Conservation (phyloP, 2,888 invertebrate species). For the Andricus quercusramuli region DNA sequence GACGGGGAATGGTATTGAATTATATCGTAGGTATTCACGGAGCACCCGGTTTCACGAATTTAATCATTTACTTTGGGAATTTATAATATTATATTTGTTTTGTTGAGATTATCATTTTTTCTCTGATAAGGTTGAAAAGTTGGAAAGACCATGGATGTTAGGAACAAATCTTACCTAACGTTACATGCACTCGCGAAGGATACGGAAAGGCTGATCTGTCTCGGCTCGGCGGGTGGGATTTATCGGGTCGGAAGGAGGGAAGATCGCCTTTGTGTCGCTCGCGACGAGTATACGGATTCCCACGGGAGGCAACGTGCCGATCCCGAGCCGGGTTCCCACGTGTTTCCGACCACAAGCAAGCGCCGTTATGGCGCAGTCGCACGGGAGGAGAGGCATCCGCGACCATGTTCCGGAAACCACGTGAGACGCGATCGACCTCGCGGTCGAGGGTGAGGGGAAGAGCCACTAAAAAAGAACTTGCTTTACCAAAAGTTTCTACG, state of each 20-base stretch:
- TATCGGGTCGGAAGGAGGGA: slow-evolving; percentile 55
- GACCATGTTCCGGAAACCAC: slow-evolving; percentile 49
- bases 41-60: too few relatives aligned
- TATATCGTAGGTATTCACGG: too few relatives aligned
- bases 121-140: background rate
- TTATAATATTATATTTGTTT: too few relatives aligned
- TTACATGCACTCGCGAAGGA: slow-evolving; percentile 2
- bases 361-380: slow-evolving; percentile 65
- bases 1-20: too few relatives aligned
- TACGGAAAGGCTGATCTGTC: slow-evolving; percentile 15
- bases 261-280: slow-evolving; percentile 67
- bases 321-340: slow-evolving; percentile 69
- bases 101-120: background rate
- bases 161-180: background rate
- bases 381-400: slow-evolving; percentile 10
- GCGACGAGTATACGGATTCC: slow-evolving; percentile 66
- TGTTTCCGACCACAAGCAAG: slow-evolving; percentile 69
- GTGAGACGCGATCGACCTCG: slow-evolving; percentile 48
- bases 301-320: slow-evolving; percentile 69
- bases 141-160: background rate
- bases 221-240: slow-evolving; percentile 61
- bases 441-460: slow-evolving; percentile 35
- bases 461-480: slow-evolving; percentile 32
- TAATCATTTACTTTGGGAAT: too few relatives aligned
- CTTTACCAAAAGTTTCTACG: slow-evolving; percentile 31